Evolutionary conservation across 2,888 invertebrate genomes (phyloP), one percentile per base, ranked within the genome.

Genomic region (Pollenia amentaria): DNA sequence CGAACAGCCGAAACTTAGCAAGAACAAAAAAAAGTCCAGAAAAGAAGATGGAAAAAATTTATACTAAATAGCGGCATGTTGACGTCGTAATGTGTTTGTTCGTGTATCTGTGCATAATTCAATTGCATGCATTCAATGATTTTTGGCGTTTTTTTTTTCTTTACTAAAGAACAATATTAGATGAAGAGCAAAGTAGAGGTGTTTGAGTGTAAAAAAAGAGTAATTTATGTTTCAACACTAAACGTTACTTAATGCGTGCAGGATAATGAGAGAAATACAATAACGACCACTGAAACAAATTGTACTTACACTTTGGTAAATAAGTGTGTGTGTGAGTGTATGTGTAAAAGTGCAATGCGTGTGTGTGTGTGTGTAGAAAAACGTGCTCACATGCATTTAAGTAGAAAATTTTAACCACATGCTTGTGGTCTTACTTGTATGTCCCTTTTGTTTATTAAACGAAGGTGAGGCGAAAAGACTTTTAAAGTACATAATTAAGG

Each of bases 311-410:
- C n/a, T 55, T 10, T 9, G 8, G 65, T n/a, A 51, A 16, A 55
- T n/a, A 38, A 16, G 14, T 11, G 11, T 14, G 9, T 21, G 3
- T 14, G 69, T 46, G 9, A 21, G 18, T 55, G 3, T 42, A 7
- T 55, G 1, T 44, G 51, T 3, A 46, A 29, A 67, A 51, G 67
- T 64, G 69, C 57, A 48, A 14, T 65, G 73, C 70, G 80, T 80
- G 73, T 75, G 80, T 80, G 55, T 40, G 18, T 51, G 44, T n/a
- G 69, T 29, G 29, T 29, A 6, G 29, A 29, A 57, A 77, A 85
- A 85, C 80, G 85, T 86, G 84, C 86, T 89, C 88, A 76, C 80
- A 73, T 79, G 65, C 76, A 80, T 75, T 77, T 65, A 48, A 67
- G 69, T 44, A 73, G 38, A 78, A 80, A 51, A 76, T 76, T 80